A percentile compares a stretch with the other conserved stretches of the same genome.
phyloP scores from a whole-genome alignment of 2,888 invertebrate genomes.

The Torymus auratus region DNA sequence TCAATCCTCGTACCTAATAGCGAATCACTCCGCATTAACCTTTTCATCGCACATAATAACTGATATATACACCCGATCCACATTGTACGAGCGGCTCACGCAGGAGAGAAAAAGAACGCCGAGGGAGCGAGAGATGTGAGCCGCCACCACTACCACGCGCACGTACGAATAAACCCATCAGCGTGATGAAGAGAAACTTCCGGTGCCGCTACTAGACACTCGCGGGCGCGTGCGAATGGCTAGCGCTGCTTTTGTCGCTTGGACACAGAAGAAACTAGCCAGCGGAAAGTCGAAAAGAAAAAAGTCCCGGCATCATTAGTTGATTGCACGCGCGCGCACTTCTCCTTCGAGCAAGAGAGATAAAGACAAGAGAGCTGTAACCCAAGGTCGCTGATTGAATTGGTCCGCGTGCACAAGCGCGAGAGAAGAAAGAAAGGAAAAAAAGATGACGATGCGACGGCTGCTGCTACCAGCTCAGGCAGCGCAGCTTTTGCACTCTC shows the following conservation, averaged over 20 bases:
- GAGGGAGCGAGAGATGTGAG: not conserved
- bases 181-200: slow-evolving; percentile 34
- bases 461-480: too few relatives aligned
- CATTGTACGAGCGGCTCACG: too few relatives aligned
- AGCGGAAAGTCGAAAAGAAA: slow-evolving; percentile 47
- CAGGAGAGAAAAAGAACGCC: not conserved
- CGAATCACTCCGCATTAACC: too few relatives aligned
- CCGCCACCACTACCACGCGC: too few relatives aligned
- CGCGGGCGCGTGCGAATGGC: not conserved
- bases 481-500: slow-evolving; percentile 44
- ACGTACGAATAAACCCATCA: slow-evolving; percentile 42
- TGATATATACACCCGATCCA: too few relatives aligned
- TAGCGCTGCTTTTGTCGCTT: slow-evolving; percentile 41
- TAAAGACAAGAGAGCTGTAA: not conserved
- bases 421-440: slow-evolving; percentile 11
- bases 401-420: slow-evolving; percentile 16
- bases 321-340: slow-evolving; percentile 45
- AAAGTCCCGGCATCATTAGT: slow-evolving; percentile 52
- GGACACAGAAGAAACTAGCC: slow-evolving; percentile 35
- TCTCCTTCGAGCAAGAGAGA: not conserved
- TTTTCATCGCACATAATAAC: too few relatives aligned
- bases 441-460: slow-evolving; percentile 33
- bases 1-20: too few relatives aligned
- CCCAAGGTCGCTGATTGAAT: slow-evolving; percentile 56
- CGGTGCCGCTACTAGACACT: not conserved